These are phyloP conservation scores for Lathamus discolor DNA, from an alignment of 2,113 vertebrate species.

Conservation along the genomic window DNA sequence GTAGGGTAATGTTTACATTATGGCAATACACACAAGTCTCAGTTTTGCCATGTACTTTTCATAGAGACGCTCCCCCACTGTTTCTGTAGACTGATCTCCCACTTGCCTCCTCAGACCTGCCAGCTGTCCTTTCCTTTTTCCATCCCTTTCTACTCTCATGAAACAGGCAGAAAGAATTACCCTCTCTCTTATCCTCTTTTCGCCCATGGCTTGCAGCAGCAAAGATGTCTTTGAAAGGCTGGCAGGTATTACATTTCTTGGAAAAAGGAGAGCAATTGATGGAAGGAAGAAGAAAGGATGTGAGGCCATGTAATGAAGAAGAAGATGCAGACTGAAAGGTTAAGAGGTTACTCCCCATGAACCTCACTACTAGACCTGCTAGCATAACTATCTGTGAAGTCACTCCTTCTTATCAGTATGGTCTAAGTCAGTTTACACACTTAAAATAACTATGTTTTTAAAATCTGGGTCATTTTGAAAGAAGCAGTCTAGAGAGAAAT, in stretches of 20 bases:
- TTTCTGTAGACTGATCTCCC: not conserved
- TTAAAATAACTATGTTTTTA: not conserved
- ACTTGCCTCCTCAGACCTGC: not conserved
- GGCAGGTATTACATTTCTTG: not conserved
- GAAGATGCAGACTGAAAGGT: not conserved
- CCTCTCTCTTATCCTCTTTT: not conserved
- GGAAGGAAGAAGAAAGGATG: not conserved
- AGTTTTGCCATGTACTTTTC: not conserved
- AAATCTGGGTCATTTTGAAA: not conserved
- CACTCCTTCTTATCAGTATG: not conserved
- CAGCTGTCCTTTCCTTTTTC: not conserved
- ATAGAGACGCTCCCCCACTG: rapidly evolving
- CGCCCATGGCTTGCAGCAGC: not conserved
- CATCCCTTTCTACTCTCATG: not conserved
- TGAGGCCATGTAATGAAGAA: not conserved
- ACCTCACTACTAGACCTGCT: not conserved
- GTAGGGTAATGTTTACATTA: not conserved
- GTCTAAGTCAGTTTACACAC: not conserved
- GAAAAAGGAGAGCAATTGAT: not conserved
- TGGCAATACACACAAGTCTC: not conserved
- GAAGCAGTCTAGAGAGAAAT: not conserved
- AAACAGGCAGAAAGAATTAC: not conserved
- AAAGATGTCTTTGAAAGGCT: not conserved
- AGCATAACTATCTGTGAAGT: not conserved
- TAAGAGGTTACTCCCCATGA: not conserved